These are phyloP conservation scores for Eunapius fragilis DNA, from an alignment of 37 sponge, comb jelly and placozoan genomes.

Conservation along the genomic window DNA sequence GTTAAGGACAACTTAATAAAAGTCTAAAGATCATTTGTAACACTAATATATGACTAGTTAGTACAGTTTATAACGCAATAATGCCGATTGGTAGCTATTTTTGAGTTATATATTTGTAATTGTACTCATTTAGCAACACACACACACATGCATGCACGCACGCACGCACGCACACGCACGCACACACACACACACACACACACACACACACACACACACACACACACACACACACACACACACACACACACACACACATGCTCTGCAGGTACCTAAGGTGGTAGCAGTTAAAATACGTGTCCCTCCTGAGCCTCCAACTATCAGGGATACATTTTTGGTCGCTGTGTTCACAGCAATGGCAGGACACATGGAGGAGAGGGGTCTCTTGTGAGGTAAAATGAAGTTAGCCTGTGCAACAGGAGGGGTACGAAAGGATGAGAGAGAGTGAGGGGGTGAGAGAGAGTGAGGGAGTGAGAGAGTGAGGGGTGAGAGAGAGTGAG, in stretches of 20 bases:
- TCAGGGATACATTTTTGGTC: neutral
- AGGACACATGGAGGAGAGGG: constrained; percentile 83
- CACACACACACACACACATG: constrained; percentile 7
- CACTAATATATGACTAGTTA: too few species aligned
- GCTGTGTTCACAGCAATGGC: constrained; percentile 47
- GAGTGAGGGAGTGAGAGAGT: too few species aligned
- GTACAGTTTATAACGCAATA: too few species aligned
- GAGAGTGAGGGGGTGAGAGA: too few species aligned
- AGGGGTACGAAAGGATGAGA: too few species aligned
- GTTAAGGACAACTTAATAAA: too few species aligned
- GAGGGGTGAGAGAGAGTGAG: too few species aligned
- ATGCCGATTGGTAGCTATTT: too few species aligned
- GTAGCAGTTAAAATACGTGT: constrained; percentile 56
- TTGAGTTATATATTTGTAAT: too few species aligned
- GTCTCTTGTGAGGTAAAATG: constrained; percentile 76
- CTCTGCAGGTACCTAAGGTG: constrained; percentile 54
- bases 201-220: neutral
- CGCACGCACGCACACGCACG: constrained; percentile 22
- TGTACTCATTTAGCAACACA: neutral
- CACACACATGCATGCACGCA: neutral
- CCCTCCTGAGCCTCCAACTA: constrained; percentile 73
- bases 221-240: neutral
- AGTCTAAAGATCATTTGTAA: too few species aligned
- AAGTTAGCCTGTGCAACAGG: constrained; percentile 58
- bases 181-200: constrained; percentile 39